Base-by-base conservation (phyloP, 2,797 vertebrate species). In the Amazona finschi region DNA sequence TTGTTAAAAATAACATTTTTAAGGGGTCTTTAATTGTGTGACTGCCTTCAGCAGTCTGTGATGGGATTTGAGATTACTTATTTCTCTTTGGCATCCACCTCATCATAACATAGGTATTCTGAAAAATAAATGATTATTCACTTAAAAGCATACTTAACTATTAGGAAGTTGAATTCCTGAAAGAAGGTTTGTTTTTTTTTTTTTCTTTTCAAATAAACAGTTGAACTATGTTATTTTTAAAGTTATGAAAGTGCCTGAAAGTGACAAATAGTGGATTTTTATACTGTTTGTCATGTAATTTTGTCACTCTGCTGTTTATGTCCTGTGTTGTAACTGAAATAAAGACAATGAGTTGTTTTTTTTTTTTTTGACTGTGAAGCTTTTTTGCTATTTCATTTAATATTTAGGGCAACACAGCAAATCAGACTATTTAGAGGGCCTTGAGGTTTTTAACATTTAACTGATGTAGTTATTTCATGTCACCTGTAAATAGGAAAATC, bases 211-310 rank as follows among this genome's bases (percentile, higher is more conserved):
- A 88, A 61, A 61, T 89, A 36, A 85, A 46, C 7, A 39, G 46
- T 64, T 88, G 60, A 93, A 85, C 14, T 12, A 13, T 87, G 9
- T 73, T 88, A 9, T 97, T 96, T 95, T 95, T 79, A 92, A 72
- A 85, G 55, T 65, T 95, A 30, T 2, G 70, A 41, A 96, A 95
- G 90, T 96, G 93, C 90, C 85, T 95, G 85, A 53, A 86, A 94
- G 67, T 92, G 78, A 82, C 41, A 81, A 71, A 55, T 82, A 64
- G 53, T 21, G 66, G 62, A 69, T 96, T 97, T 96, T 89, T 93
- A 74, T 87, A 72, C 36, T 89, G 30, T 53, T 52, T 64, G 44
- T 73, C 9, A 24, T 24, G 67, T 94, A 38, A 55, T 95, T 95
- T 69, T 82, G 22, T 57, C 65, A 61, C 12, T 82, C 52, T 20